These are phyloP conservation scores for Aethes cnicana DNA, from an alignment of 2,888 invertebrate genomes.

Conservation along the genomic window DNA sequence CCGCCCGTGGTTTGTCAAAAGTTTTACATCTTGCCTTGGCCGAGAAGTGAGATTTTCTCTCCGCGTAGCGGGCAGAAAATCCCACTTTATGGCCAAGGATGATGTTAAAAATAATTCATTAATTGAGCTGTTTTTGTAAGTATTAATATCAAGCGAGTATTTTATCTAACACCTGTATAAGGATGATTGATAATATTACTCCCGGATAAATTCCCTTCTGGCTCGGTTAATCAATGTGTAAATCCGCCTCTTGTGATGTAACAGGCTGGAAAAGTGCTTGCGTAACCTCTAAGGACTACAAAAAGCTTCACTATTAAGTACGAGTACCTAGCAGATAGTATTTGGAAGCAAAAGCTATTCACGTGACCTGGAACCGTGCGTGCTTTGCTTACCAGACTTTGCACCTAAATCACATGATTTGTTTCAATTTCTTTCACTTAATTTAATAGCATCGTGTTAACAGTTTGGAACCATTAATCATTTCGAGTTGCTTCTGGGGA, in stretches of 20 bases:
- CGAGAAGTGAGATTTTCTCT: no score
- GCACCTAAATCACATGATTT: slow-evolving; percentile 2
- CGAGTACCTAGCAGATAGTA: slow-evolving; percentile 5
- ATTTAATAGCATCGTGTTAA: neutral
- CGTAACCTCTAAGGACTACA: slow-evolving; percentile 21
- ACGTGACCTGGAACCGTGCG: slow-evolving; percentile 17
- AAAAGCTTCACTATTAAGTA: slow-evolving; percentile 12
- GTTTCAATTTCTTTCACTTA: neutral
- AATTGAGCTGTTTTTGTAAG: no score
- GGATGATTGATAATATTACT: slow-evolving; percentile 10
- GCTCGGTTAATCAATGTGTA: slow-evolving; percentile 20
- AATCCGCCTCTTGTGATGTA: slow-evolving; percentile 24
- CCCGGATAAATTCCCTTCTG: slow-evolving; percentile 3
- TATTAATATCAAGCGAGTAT: no score
- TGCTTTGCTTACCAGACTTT: slow-evolving; percentile 18
- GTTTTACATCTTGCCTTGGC: no score
- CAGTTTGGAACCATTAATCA: slow-evolving; percentile 10
- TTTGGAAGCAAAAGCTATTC: slow-evolving; percentile 3
- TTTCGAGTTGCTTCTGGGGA: neutral
- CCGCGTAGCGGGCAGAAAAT: no score
- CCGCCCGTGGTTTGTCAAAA: no score
- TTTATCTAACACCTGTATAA: neutral
- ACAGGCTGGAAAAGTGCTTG: slow-evolving; percentile 19
- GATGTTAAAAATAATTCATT: no score
- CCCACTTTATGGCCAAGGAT: no score